Evolutionary conservation across 2,113 vertebrate genomes (phyloP), one percentile per base, ranked within the genome.

Genomic region (Xyrauchen texanus): DNA sequence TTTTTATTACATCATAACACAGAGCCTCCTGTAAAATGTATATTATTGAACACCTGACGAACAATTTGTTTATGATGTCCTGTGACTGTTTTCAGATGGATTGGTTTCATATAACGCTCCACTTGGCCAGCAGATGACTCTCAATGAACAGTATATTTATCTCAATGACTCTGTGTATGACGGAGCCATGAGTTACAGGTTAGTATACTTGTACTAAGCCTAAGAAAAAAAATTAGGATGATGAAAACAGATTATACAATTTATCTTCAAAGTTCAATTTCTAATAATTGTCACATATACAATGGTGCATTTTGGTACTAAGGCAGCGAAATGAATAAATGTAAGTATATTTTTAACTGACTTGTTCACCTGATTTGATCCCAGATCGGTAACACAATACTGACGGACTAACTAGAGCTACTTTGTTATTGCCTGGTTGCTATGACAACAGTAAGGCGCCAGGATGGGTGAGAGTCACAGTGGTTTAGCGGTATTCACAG

Each of bases 151-250:
- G 0, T 51, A 92, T 13, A 92, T 96, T 86, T 95, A 95, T 82
- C 91, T 99, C 86, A 98, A 99, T 0, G 98, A 99, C 86, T 96
- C 96, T 0, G 95, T 97, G 81, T 99, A 99, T 0, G 98, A 99
- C 0, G 98, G 97, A 21, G 96, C 96, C 0, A 88, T 97, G 4
- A 94, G 95, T 51, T 91, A 96, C 93, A 98, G 96, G 98, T 98
- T 76, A 87, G 89, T 88, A 69, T 8, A 49, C 4, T 34, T 34
- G 21, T 34, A 34, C 1, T 34, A 34, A 34, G 21, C 21, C 21
- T 34, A 34, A 34, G 21, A 34, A 34, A 34, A 34, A 34, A 34
- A 34, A 34, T 34, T 34, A 34, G 21, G 21, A 34, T 34, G 21
- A 34, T 34, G 21, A 34, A 34, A 1, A 34, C 21, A 34, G 21